A percentile compares a stretch with the other conserved stretches of the same genome.
Evolutionary conservation across 2,797 vertebrate genomes (phyloP).

Genomic region (Brachyalestes nurse): DNA sequence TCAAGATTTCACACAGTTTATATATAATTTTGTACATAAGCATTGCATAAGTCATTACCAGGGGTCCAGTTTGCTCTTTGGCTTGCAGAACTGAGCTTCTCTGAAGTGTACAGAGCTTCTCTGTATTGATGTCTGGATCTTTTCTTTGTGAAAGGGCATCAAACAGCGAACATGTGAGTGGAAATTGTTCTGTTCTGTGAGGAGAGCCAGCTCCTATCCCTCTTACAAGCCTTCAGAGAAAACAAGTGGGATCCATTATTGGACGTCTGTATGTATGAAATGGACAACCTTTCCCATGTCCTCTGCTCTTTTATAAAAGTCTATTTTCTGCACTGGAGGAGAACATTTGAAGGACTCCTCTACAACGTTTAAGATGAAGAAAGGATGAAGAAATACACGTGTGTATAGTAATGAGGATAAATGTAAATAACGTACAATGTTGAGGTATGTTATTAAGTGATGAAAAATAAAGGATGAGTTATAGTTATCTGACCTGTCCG

Average conservation of each 20-base stretch:
- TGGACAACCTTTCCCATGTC: neutral
- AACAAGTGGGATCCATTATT: slow-evolving; percentile 10
- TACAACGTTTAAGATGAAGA: slow-evolving; percentile 9
- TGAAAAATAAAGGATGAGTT: slow-evolving; percentile 29
- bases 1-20: slow-evolving; percentile 56
- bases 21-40: slow-evolving; percentile 61
- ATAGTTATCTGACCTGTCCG: slow-evolving; percentile 11
- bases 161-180: slow-evolving; percentile 67
- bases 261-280: slow-evolving; percentile 9
- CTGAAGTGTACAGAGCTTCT: slow-evolving; percentile 64
- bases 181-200: slow-evolving; percentile 38
- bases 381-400: slow-evolving; percentile 13
- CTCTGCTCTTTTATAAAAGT: slow-evolving; percentile 4
- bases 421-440: slow-evolving; percentile 15
- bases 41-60: slow-evolving; percentile 51
- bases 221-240: neutral
- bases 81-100: slow-evolving; percentile 29
- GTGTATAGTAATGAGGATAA: slow-evolving; percentile 25
- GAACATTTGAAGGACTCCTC: neutral
- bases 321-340: slow-evolving; percentile 33
- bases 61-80: slow-evolving; percentile 54
- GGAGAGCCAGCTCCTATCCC: neutral
- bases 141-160: slow-evolving; percentile 73
- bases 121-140: slow-evolving; percentile 63
- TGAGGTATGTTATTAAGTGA: slow-evolving; percentile 21